Percentiles rank a stretch among this genome's conserved stretches.
phyloP scores from a whole-genome alignment of 2,888 invertebrate genomes.

The Xestia sexstrigata region DNA sequence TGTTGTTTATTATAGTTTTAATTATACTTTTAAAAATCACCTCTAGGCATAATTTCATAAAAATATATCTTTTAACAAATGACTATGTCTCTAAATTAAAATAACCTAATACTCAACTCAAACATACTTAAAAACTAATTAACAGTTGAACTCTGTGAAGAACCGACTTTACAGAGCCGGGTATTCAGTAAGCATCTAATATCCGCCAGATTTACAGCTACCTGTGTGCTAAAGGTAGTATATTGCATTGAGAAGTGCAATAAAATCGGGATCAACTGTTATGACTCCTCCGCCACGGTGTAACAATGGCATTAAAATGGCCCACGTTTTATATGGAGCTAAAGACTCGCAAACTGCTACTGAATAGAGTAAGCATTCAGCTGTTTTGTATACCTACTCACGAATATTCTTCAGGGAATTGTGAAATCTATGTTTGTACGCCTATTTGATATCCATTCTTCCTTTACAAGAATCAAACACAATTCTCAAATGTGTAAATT shows the following conservation, averaged over 20 bases:
- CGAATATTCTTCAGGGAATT: slow-evolving; percentile 12
- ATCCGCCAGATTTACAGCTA: slow-evolving; percentile 67
- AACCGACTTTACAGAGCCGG: slow-evolving; percentile 15
- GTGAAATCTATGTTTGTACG: slow-evolving; percentile 15
- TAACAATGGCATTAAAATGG: slow-evolving; percentile 84
- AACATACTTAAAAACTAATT: slow-evolving; percentile 49
- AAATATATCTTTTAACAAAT: neutral
- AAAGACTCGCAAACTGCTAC: slow-evolving; percentile 63
- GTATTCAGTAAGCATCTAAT: slow-evolving; percentile 57
- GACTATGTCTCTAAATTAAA: slow-evolving; percentile 20
- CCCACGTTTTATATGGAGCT: slow-evolving; percentile 75
- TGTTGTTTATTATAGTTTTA: neutral
- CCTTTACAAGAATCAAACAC: neutral
- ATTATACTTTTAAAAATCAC: neutral
- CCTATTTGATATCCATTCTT: neutral
- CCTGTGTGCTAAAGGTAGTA: slow-evolving; percentile 73
- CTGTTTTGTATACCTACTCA: slow-evolving; percentile 20
- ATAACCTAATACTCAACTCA: slow-evolving; percentile 10
- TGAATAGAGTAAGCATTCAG: slow-evolving; percentile 52
- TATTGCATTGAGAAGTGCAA: slow-evolving; percentile 84
- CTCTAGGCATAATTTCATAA: neutral
- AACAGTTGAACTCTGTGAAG: slow-evolving; percentile 33
- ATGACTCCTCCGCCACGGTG: slow-evolving; percentile 82
- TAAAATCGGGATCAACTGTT: slow-evolving; percentile 88
- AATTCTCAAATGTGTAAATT: neutral